These are phyloP conservation scores for Dicranocentrus wangi DNA, from an alignment of 2,888 invertebrate species.

Conservation along the genomic window DNA sequence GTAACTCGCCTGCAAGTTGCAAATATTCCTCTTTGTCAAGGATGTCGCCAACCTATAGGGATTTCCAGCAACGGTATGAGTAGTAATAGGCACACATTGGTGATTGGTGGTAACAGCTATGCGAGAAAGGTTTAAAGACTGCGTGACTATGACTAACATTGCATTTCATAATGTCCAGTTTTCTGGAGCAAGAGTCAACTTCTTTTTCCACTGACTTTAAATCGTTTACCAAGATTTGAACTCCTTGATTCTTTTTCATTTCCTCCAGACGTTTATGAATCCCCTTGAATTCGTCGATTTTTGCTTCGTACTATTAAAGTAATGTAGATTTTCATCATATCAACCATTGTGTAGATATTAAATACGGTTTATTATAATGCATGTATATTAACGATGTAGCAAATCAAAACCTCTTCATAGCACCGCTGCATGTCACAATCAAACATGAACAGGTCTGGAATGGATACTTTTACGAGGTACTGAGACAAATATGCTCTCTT, in stretches of 20 bases:
- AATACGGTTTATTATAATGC: not conserved
- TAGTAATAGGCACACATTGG: too few relatives aligned
- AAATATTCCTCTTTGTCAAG: slow-evolving; percentile 81
- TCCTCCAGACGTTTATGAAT: slow-evolving; percentile 83
- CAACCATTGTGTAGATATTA: not conserved
- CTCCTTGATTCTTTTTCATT: slow-evolving; percentile 77
- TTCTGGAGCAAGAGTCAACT: slow-evolving; percentile 82
- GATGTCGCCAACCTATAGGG: slow-evolving; percentile 79
- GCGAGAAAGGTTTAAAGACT: too few relatives aligned
- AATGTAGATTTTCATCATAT: not conserved
- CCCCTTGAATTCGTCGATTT: slow-evolving; percentile 87
- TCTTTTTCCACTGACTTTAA: slow-evolving; percentile 90
- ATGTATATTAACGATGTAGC: too few relatives aligned
- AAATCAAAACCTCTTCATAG: slow-evolving; percentile 78
- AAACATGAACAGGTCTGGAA: slow-evolving; percentile 83
- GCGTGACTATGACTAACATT: slow-evolving; percentile 76
- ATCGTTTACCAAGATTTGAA: slow-evolving; percentile 84
- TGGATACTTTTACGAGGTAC: slow-evolving; percentile 80
- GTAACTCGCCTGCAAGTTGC: slow-evolving; percentile 77
- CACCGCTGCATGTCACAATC: slow-evolving; percentile 84
- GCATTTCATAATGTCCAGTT: slow-evolving; percentile 78
- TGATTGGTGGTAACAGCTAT: too few relatives aligned
- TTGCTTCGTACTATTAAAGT: slow-evolving; percentile 79
- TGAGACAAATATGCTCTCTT: slow-evolving; percentile 88
- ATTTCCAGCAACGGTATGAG: too few relatives aligned